These are phyloP conservation scores for Cephus spinipes DNA, from an alignment of 2,888 invertebrate genomes.

Conservation along the genomic window DNA sequence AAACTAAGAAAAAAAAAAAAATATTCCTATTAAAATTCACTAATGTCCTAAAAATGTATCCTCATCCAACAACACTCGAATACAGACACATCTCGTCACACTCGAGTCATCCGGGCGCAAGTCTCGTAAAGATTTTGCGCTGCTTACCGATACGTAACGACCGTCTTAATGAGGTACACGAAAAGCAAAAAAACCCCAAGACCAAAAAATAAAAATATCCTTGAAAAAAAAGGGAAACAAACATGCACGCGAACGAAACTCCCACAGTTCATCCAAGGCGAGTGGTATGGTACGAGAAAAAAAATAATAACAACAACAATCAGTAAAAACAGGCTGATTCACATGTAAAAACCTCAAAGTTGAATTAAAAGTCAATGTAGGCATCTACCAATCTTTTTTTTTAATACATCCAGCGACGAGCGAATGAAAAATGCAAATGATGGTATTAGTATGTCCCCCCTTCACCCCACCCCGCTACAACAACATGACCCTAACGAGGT, in stretches of 20 bases:
- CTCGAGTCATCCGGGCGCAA: not conserved
- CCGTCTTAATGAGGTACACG: not conserved
- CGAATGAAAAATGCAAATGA: not conserved
- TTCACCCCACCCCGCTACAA: not conserved
- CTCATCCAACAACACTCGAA: not conserved
- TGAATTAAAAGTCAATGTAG: not conserved
- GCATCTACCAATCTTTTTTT: not conserved
- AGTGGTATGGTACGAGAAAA: not conserved
- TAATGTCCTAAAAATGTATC: not conserved
- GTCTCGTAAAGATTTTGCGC: not conserved
- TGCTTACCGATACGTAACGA: not conserved
- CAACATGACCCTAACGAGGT: constrained; percentile 17
- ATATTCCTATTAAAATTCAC: not conserved
- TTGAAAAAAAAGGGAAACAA: not conserved
- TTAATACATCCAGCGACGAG: not conserved
- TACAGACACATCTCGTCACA: not conserved
- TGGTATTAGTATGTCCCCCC: not conserved
- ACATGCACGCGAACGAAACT: not conserved
- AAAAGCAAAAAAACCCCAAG: not conserved
- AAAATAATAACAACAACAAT: not conserved
- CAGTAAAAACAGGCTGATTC: not conserved
- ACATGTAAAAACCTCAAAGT: not conserved
- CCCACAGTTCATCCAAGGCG: not conserved
- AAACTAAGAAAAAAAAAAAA: not conserved
- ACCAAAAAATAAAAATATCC: not conserved